Evolutionary conservation across 2,888 invertebrate genomes (phyloP).

Genomic region (Portevinia maculata): DNA sequence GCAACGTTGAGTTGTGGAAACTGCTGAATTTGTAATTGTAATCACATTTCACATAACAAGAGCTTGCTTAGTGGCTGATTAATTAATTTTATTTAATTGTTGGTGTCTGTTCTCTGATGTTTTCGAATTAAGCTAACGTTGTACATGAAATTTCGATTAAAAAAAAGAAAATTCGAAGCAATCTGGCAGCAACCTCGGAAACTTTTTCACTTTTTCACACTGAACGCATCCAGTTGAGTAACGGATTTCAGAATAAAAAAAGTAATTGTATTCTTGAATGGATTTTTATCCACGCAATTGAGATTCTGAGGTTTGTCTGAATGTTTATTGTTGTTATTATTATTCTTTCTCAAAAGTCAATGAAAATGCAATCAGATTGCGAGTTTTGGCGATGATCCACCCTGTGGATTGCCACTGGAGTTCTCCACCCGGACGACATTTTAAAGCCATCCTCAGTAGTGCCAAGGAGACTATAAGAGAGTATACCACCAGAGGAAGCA

Average conservation of each 20-base stretch:
- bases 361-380: constrained; percentile 59
- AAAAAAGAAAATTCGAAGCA: constrained; percentile 24
- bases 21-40: constrained; percentile 66
- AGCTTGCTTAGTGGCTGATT: constrained; percentile 69
- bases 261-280: constrained; percentile 19
- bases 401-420: constrained; percentile 2
- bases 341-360: constrained; percentile 35
- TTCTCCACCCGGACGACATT: constrained; percentile 37
- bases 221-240: constrained; percentile 37
- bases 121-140: constrained; percentile 34
- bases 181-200: constrained; percentile 26
- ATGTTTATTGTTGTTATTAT: constrained; percentile 8
- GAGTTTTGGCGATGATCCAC: constrained; percentile 26
- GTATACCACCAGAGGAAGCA: constrained; percentile 1
- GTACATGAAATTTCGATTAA: constrained; percentile 46
- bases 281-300: not conserved
- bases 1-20: constrained; percentile 16
- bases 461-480: constrained; percentile 3
- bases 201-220: constrained; percentile 12
- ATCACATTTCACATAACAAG: constrained; percentile 71
- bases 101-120: constrained; percentile 21
- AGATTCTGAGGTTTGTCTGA: constrained; percentile 3
- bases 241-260: constrained; percentile 25
- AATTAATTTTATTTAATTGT: constrained; percentile 24
- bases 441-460: constrained; percentile 41